Conservation (phyloP, 2,113 vertebrate genomes). For the cattle (Bos taurus) region DNA sequence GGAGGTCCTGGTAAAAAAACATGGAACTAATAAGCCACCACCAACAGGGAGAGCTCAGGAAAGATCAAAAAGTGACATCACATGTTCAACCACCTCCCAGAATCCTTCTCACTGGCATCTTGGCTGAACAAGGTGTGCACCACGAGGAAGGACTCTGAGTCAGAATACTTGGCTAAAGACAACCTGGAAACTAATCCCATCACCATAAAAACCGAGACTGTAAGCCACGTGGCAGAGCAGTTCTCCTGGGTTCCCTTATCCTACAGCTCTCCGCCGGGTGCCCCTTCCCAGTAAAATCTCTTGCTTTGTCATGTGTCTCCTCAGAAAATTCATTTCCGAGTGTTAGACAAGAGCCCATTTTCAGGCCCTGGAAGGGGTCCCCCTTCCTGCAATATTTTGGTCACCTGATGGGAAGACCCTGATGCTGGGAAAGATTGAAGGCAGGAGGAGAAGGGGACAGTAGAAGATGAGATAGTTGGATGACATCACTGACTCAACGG, state of each 20-base stretch:
- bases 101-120: not conserved
- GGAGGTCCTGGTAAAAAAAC: not conserved
- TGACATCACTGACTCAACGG: not conserved
- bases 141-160: not conserved
- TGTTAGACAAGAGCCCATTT: not conserved
- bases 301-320: not conserved
- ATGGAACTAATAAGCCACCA: not conserved
- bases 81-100: no score
- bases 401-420: not conserved
- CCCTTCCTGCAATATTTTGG: not conserved
- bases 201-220: not conserved
- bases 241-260: not conserved
- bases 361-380: not conserved
- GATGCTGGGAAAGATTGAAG: not conserved
- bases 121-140: not conserved
- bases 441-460: not conserved
- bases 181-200: not conserved
- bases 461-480: not conserved
- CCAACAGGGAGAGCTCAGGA: not conserved
- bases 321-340: not conserved
- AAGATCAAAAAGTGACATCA: not conserved
- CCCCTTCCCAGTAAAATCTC: not conserved
- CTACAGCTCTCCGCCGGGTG: rapidly evolving
- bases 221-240: not conserved
- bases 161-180: not conserved